These are phyloP conservation scores for Pao palembangensis DNA, from an alignment of 2,113 vertebrate genomes.

Conservation along the genomic window DNA sequence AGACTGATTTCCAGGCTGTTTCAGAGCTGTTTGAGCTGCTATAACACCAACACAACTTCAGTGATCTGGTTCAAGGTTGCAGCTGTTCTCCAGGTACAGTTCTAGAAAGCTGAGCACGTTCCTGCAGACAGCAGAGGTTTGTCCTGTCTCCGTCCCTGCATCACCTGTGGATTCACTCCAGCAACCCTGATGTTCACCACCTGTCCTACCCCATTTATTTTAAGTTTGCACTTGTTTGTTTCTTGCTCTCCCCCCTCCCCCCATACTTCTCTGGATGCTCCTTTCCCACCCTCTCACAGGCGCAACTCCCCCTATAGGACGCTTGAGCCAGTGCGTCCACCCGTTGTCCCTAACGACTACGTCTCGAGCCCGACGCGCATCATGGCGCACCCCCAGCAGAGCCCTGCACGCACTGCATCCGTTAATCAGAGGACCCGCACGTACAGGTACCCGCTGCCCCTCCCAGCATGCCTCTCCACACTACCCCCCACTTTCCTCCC, in stretches of 20 bases:
- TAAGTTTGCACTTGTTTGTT: constrained; percentile 72
- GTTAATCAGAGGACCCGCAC: constrained; percentile 99
- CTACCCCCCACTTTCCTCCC: constrained; percentile 35
- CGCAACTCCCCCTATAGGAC: constrained; percentile 99
- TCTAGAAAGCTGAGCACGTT: not conserved
- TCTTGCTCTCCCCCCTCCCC: constrained; percentile 48
- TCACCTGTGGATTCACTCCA: constrained; percentile 28
- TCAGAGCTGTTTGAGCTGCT: too few species aligned
- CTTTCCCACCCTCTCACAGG: constrained; percentile 76
- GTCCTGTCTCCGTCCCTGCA: constrained; percentile 1
- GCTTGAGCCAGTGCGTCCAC: constrained; percentile 96
- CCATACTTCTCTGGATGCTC: constrained; percentile 40
- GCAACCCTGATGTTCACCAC: constrained; percentile 41
- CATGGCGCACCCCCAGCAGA: constrained; percentile 90
- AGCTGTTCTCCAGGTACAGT: too few species aligned
- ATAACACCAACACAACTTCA: too few species aligned
- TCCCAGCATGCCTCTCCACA: constrained; percentile 58
- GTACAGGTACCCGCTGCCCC: constrained; percentile 87
- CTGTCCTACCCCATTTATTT: constrained; percentile 60
- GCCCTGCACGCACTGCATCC: constrained; percentile 95
- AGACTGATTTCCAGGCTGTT: too few species aligned
- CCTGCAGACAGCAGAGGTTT: constrained; percentile 2
- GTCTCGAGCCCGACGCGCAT: constrained; percentile 97
- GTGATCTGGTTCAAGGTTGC: not conserved
- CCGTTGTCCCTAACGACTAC: constrained; percentile 99